A percentile compares a stretch with the other conserved stretches of the same genome.
Conservation (phyloP, 2,888 invertebrate genomes). For the Cylloceria caligata region DNA sequence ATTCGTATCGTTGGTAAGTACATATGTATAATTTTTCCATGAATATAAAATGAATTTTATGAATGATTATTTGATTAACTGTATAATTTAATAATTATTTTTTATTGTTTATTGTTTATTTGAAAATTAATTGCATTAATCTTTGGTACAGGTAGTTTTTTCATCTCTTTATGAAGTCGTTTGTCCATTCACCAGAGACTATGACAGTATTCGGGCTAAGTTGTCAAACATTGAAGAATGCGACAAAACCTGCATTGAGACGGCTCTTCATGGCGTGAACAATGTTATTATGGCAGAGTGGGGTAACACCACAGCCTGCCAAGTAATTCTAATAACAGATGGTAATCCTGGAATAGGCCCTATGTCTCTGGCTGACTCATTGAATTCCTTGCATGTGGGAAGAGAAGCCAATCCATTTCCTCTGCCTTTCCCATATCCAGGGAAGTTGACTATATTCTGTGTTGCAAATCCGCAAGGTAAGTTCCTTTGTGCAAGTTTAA, state of each 20-base stretch:
- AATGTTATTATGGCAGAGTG: slow-evolving; percentile 94
- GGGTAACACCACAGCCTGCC: slow-evolving; percentile 95
- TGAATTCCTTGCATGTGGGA: slow-evolving; percentile 84
- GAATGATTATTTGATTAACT: too few species aligned
- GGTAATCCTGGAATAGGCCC: slow-evolving; percentile 90
- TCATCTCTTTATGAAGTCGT: slow-evolving; percentile 87
- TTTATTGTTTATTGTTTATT: background rate
- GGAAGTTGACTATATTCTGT: slow-evolving; percentile 92
- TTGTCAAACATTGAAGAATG: slow-evolving; percentile 92
- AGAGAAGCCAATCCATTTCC: slow-evolving; percentile 87
- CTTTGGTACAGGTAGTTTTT: slow-evolving; percentile 84
- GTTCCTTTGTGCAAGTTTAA: too few species aligned
- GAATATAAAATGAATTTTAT: too few species aligned
- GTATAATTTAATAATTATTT: slow-evolving; percentile 3
- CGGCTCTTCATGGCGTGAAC: slow-evolving; percentile 92
- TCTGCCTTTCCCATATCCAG: slow-evolving; percentile 92
- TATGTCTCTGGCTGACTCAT: slow-evolving; percentile 87
- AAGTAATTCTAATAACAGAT: slow-evolving; percentile 92
- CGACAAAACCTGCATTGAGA: slow-evolving; percentile 94
- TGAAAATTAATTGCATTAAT: slow-evolving; percentile 9
- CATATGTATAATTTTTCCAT: background rate
- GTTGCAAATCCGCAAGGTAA: slow-evolving; percentile 88
- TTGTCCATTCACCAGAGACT: slow-evolving; percentile 95
- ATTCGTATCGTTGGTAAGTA: slow-evolving; percentile 89
- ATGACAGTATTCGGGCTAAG: slow-evolving; percentile 91